Evolutionary conservation across 2,888 invertebrate genomes (phyloP).

Genomic region (Eretmocerus hayati): DNA sequence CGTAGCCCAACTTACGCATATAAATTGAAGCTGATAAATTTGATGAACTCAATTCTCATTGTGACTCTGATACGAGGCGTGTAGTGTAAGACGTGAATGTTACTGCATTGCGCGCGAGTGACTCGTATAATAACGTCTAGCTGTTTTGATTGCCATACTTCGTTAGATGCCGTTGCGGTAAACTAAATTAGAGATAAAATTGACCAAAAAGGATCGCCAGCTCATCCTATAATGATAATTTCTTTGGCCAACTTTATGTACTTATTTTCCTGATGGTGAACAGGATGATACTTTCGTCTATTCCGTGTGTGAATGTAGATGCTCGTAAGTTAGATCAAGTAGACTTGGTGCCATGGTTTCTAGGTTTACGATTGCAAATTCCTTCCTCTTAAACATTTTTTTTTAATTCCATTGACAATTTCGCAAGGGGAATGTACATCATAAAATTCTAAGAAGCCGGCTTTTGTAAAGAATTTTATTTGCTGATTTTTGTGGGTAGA

Average conservation of each 20-base stretch:
- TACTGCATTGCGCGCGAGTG: neutral
- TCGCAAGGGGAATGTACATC: too few species aligned
- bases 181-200: conserved; percentile 1
- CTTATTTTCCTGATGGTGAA: conserved; percentile 3
- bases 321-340: neutral
- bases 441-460: too few species aligned
- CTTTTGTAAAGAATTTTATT: too few species aligned
- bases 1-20: too few species aligned
- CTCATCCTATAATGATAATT: conserved; percentile 1
- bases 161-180: conserved; percentile 4
- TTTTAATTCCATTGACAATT: neutral
- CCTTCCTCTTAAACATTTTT: neutral
- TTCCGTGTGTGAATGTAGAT: neutral
- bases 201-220: neutral
- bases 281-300: conserved; percentile 1
- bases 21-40: too few species aligned
- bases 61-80: too few species aligned
- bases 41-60: too few species aligned
- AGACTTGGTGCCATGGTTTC: neutral
- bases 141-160: conserved; percentile 3
- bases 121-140: neutral
- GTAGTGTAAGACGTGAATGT: too few species aligned
- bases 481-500: too few species aligned
- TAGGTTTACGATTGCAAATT: neutral
- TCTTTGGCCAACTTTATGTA: conserved; percentile 7